Conservation (phyloP, 2,113 vertebrate genomes). For the Lipophrys pholis region DNA sequence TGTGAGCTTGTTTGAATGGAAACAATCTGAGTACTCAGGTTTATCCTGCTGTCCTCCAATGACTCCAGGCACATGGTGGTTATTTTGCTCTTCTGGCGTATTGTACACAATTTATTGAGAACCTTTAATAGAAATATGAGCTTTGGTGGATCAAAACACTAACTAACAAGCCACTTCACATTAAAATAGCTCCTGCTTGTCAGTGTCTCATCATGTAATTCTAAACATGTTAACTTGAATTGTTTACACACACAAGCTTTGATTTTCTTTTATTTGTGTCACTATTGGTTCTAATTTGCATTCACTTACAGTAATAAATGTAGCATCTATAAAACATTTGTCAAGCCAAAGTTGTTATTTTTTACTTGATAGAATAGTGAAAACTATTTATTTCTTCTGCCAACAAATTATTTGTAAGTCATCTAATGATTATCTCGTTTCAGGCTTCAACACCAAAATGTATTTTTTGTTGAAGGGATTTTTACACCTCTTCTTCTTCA, state of each 20-base stretch:
- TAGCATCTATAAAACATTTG: neutral
- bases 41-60: conserved; percentile 2
- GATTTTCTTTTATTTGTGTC: neutral
- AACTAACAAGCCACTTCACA: neutral
- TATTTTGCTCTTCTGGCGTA: neutral
- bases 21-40: conserved; percentile 2
- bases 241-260: neutral
- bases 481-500: neutral
- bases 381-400: conserved; percentile 20
- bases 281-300: neutral
- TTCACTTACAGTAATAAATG: conserved; percentile 3
- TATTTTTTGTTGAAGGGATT: conserved; percentile 25
- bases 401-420: conserved; percentile 4
- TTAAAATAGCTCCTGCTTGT: neutral
- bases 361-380: conserved; percentile 28
- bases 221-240: neutral
- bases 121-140: neutral
- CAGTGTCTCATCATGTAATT: neutral
- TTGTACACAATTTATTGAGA: no score
- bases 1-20: conserved; percentile 7
- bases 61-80: no score
- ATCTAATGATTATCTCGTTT: conserved; percentile 21
- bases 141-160: neutral
- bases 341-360: conserved; percentile 9
- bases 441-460: conserved; percentile 16